phyloP scores from a whole-genome alignment of 2,113 vertebrate species.

The Pseudopodoces humilis region DNA sequence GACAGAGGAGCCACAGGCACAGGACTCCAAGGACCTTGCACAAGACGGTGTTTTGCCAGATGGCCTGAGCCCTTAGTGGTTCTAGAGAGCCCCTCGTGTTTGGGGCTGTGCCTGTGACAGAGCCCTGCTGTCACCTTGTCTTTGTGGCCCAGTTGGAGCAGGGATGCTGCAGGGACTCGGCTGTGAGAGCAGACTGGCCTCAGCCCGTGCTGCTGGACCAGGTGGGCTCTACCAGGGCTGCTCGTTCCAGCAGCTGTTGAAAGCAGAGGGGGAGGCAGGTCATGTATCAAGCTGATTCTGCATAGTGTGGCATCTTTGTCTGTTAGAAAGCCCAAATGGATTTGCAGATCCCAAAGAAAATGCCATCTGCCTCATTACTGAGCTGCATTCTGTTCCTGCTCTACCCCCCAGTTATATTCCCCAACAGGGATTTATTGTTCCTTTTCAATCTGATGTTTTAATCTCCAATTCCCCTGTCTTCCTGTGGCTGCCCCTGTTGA shows the following conservation, averaged over 20 bases:
- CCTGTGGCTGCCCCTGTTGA: not conserved
- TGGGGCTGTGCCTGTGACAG: not conserved
- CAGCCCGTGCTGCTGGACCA: not conserved
- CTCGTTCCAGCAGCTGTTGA: not conserved
- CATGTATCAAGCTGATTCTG: not conserved
- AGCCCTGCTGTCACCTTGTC: not conserved
- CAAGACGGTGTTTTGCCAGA: not conserved
- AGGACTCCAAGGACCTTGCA: not conserved
- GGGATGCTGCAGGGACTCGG: not conserved
- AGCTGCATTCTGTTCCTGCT: slow-evolving; percentile 15
- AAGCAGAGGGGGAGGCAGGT: not conserved
- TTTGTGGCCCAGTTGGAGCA: not conserved
- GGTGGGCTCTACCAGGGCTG: not conserved
- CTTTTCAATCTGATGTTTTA: slow-evolving; percentile 16
- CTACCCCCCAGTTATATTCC: not conserved
- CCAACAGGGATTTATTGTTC: not conserved
- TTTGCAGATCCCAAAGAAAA: slow-evolving; percentile 13
- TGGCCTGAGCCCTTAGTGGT: not conserved
- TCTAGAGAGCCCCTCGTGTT: rapidly evolving
- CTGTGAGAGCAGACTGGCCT: not conserved
- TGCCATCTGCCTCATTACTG: slow-evolving; percentile 6
- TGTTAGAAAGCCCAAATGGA: not conserved
- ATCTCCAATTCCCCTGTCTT: not conserved
- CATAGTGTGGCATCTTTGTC: not conserved
- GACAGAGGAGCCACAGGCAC: rapidly evolving